Evolutionary conservation across 1,140 invertebrate genomes (phyloP).

Genomic region (Schlechtendalia chinensis): DNA sequence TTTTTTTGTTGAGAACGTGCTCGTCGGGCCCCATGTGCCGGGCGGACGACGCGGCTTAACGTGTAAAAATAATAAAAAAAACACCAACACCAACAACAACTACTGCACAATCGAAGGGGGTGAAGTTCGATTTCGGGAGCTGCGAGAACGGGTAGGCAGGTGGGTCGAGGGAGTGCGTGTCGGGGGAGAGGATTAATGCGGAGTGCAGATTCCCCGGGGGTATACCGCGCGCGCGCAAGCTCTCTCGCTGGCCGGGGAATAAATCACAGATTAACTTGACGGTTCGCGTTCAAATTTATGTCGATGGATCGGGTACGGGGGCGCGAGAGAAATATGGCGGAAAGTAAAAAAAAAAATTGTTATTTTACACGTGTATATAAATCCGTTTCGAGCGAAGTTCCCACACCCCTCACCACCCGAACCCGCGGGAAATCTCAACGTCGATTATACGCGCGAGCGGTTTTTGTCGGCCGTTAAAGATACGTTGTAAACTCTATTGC

Average conservation of each 20-base stretch:
- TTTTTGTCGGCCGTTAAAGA: constrained; percentile 16
- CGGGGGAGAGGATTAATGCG: constrained; percentile 39
- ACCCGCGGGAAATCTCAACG: not conserved
- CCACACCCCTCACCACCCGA: not conserved
- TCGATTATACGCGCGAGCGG: not conserved
- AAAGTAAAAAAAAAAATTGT: constrained; percentile 13
- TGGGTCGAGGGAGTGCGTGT: not conserved
- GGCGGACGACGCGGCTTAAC: constrained; percentile 12
- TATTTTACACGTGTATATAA: not conserved
- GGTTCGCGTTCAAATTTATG: constrained; percentile 50
- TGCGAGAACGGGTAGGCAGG: not conserved
- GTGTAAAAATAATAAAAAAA: constrained; percentile 42
- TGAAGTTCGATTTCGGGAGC: constrained; percentile 45
- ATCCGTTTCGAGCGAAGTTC: constrained; percentile 17
- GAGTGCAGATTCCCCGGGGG: constrained; percentile 36
- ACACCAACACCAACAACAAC: constrained; percentile 30
- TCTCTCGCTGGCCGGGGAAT: constrained; percentile 21
- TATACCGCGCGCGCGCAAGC: not conserved
- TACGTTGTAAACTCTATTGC: constrained; percentile 20
- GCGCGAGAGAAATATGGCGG: not conserved
- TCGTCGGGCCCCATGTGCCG: constrained; percentile 33
- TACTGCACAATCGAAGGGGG: constrained; percentile 38
- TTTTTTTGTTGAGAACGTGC: too few species aligned
- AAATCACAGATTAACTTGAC: constrained; percentile 50
- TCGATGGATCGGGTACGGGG: constrained; percentile 38